Conservation (phyloP, 92 coral and sea anemone genomes). For the Chrysogorgia sp. region DNA sequence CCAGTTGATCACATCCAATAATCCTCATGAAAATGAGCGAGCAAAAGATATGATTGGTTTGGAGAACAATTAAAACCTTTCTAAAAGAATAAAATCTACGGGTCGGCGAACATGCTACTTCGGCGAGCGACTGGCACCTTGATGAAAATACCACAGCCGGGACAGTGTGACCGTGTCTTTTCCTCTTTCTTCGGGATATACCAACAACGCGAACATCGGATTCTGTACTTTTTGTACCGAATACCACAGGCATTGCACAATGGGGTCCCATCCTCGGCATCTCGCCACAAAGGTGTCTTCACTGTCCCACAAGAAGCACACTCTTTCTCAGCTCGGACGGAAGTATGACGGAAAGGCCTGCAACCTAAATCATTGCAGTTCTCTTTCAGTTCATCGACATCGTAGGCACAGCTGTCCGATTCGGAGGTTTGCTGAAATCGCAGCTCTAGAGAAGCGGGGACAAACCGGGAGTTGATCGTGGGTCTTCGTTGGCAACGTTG, state of each 20-base stretch:
- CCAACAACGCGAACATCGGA: conserved; percentile 95
- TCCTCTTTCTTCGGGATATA: conserved; percentile 98
- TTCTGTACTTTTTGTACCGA: conserved; percentile 94
- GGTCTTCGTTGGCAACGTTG: not conserved
- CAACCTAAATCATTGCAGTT: conserved; percentile 71
- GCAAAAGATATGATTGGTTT: not conserved
- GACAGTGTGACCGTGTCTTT: conserved; percentile 81
- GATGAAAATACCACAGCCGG: conserved; percentile 82
- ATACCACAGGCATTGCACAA: conserved; percentile 99
- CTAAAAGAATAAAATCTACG: conserved; percentile 13
- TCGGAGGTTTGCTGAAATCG: not conserved
- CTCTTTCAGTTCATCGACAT: conserved; percentile 25
- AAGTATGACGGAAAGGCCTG: conserved; percentile 50
- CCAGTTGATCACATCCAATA: not conserved
- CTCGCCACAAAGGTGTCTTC: conserved; percentile 99
- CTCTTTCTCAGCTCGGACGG: conserved; percentile 84
- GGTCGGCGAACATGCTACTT: conserved; percentile 61
- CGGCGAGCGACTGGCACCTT: conserved; percentile 78
- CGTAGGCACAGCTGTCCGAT: not conserved
- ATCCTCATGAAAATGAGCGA: not conserved
- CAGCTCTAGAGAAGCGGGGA: conserved; percentile 1
- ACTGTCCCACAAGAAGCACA: conserved; percentile 94
- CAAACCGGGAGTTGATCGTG: not conserved
- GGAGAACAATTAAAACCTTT: not conserved
- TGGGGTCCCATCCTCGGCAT: conserved; percentile 99